A percentile compares a stretch with the other conserved stretches of the same genome.
These are phyloP conservation scores for Galagoides demidoff DNA, from an alignment of 2,797 vertebrate genomes.

Conservation along the genomic window DNA sequence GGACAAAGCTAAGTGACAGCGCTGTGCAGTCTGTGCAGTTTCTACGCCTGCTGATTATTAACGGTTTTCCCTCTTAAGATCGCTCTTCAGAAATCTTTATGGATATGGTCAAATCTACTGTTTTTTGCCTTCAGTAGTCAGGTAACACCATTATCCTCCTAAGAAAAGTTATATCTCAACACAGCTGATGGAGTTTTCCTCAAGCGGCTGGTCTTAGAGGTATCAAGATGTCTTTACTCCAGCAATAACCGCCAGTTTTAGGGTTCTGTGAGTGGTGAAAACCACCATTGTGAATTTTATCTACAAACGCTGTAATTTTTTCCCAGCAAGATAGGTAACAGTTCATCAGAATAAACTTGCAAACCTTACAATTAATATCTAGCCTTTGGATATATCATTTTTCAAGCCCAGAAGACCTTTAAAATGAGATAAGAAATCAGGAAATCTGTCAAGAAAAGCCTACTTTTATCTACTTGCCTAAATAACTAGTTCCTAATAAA, in stretches of 20 bases:
- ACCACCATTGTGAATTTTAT: background rate
- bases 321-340: background rate
- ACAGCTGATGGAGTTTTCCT: background rate
- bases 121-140: background rate
- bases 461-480: background rate
- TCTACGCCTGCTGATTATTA: background rate
- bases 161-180: constrained; percentile 44
- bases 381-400: background rate
- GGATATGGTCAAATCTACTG: background rate
- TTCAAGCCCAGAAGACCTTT: background rate
- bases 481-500: background rate
- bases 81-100: background rate
- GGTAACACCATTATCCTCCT: background rate
- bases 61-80: background rate
- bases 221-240: background rate
- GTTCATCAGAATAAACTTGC: background rate
- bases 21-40: background rate
- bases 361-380: background rate
- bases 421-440: constrained; percentile 20
- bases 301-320: background rate
- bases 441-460: background rate
- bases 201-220: background rate
- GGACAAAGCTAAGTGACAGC: background rate
- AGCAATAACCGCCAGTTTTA: background rate
- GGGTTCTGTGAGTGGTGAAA: background rate